phyloP scores from a whole-genome alignment of 2,797 vertebrate genomes.

The Periparus ater region DNA sequence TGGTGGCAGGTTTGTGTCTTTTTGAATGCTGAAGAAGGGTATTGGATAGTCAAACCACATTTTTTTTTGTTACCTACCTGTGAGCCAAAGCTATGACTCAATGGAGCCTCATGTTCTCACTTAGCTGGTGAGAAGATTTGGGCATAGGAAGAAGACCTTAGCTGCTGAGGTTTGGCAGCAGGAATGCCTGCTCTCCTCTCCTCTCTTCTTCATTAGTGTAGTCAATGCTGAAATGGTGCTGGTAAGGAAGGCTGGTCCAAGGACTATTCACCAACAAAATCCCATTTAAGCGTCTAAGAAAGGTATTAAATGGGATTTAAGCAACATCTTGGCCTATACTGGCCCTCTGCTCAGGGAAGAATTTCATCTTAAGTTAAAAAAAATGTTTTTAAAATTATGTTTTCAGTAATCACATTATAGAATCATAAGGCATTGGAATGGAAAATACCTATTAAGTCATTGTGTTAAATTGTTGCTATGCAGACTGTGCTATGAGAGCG shows the following conservation, averaged over 20 bases:
- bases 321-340: not conserved
- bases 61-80: not conserved
- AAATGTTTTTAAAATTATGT: not conserved
- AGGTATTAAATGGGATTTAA: constrained; percentile 42
- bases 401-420: constrained; percentile 15
- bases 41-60: not conserved
- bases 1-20: not conserved
- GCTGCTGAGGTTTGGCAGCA: not conserved
- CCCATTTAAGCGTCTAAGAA: constrained; percentile 31
- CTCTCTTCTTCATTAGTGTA: not conserved
- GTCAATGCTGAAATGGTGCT: not conserved
- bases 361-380: not conserved
- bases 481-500: not conserved
- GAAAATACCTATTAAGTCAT: not conserved
- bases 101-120: not conserved
- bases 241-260: not conserved
- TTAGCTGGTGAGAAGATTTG: not conserved
- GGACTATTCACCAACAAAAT: constrained; percentile 16
- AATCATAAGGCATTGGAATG: not conserved
- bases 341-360: not conserved
- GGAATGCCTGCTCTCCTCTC: not conserved
- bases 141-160: not conserved
- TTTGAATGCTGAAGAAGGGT: not conserved
- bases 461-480: not conserved
- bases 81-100: not conserved